Base-by-base conservation (phyloP, 2,797 vertebrate species). In the Manis crassicaudata region DNA sequence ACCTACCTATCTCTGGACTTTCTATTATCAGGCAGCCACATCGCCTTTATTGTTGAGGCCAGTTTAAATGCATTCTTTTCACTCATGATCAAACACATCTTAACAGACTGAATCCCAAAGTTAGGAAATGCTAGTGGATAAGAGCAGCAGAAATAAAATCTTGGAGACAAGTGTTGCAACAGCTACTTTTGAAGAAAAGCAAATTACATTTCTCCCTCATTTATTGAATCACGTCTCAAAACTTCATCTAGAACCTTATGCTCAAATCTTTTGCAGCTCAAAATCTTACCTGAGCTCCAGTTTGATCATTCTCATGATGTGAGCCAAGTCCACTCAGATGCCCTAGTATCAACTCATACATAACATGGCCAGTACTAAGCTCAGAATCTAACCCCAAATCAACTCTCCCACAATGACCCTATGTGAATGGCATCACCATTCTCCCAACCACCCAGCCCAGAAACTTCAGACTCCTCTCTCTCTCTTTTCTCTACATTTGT, bases 121-220 rank as follows among this genome's bases (percentile, higher is more conserved):
- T 12, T 67, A 86, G 52, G 63, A 96, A 92, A 56, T 67, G 23
- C 58, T 67, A 88, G 56, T 63, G 20, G 23, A 70, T 56, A 82
- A 95, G 68, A 67, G 50, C 37, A 85, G 43, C 67, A 88, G 73
- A 88, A 94, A 93, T 40, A 85, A 7, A 77, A 90, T 25, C 89
- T 58, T 82, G n/a, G 58, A 92, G 63, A n/a, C 73, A 70, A 73
- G 37, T 27, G 6, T 9, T 84, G 62, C 93, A 94, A 73, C 18
- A 54, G 62, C 84, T 60, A 46, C 58, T 92, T 95, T 35, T 88
- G 79, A 94, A 67, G 29, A 92, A 89, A n/a, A 3, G 46, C 29
- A 65, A 93, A 89, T 21, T 27, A 80, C 8, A 27, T n/a, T 85
- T 72, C 60, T 21, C 54, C 23, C 18, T n/a, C 20, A 72, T 62